These are phyloP conservation scores for Cataglyphis albicans DNA, from an alignment of 2,888 invertebrate species.

Conservation along the genomic window DNA sequence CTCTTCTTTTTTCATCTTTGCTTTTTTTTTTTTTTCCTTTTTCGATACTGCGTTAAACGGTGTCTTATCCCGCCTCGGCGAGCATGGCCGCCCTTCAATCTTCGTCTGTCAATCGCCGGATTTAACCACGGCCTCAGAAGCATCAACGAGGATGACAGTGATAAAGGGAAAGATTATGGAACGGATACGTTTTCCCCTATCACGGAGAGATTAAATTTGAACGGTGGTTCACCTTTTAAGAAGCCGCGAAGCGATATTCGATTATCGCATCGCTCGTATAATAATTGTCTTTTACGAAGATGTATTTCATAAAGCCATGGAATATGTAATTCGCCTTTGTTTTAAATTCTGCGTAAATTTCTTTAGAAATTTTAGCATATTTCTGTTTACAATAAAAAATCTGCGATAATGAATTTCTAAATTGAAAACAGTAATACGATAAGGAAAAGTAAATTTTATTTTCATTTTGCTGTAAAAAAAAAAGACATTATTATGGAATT, in stretches of 20 bases:
- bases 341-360: background rate
- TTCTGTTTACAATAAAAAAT: background rate
- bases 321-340: background rate
- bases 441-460: background rate
- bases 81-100: constrained; percentile 63
- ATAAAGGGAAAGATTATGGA: constrained; percentile 61
- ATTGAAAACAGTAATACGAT: background rate
- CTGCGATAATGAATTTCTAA: background rate
- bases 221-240: constrained; percentile 45
- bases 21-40: background rate
- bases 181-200: constrained; percentile 50
- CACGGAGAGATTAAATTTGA: constrained; percentile 28
- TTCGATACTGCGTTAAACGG: constrained; percentile 51
- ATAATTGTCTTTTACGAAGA: background rate
- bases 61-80: constrained; percentile 45
- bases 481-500: background rate
- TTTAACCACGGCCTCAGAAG: constrained; percentile 49
- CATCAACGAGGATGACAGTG: constrained; percentile 43
- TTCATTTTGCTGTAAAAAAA: background rate
- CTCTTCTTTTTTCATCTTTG: background rate
- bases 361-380: background rate
- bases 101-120: constrained; percentile 64
- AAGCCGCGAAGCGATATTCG: constrained; percentile 14
- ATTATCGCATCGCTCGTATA: constrained; percentile 30
- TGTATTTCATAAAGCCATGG: constrained; percentile 5